Conservation (phyloP, 2,888 invertebrate species). For the Drosophila birchii region DNA sequence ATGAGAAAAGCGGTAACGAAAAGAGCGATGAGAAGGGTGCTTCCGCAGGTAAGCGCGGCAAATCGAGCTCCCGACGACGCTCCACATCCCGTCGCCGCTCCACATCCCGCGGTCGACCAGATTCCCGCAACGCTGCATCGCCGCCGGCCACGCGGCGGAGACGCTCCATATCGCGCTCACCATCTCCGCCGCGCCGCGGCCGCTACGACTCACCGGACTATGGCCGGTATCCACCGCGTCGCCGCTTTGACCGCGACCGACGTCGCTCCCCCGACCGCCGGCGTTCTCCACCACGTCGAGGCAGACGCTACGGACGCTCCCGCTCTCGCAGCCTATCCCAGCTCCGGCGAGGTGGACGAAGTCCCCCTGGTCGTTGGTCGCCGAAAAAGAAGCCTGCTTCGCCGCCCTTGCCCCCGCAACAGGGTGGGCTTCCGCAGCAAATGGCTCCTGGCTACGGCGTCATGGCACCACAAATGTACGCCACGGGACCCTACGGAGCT, state of each 20-base stretch:
- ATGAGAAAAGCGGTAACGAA: conserved; percentile 71
- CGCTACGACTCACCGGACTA: conserved; percentile 81
- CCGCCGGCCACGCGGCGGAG: conserved; percentile 76
- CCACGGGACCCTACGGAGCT: conserved; percentile 69
- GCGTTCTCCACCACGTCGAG: conserved; percentile 69
- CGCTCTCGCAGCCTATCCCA: conserved; percentile 78
- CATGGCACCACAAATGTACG: conserved; percentile 77
- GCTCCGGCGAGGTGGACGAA: conserved; percentile 69
- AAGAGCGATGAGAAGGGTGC: conserved; percentile 52
- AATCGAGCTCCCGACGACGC: conserved; percentile 62
- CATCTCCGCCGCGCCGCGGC: conserved; percentile 76
- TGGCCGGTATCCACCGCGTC: conserved; percentile 72
- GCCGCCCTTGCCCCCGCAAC: conserved; percentile 69
- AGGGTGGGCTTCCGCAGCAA: conserved; percentile 49
- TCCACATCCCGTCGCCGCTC: conserved; percentile 59
- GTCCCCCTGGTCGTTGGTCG: conserved; percentile 77
- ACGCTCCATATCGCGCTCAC: conserved; percentile 81
- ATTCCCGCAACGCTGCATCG: conserved; percentile 69
- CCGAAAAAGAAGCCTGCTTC: conserved; percentile 80
- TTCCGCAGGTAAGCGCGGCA: conserved; percentile 50
- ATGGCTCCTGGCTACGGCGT: conserved; percentile 68
- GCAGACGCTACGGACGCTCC: conserved; percentile 68
- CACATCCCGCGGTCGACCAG: conserved; percentile 70
- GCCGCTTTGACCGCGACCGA: conserved; percentile 67
- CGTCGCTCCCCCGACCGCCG: conserved; percentile 80